Percentiles rank a stretch among this genome's conserved stretches.
Conservation (phyloP, 1,140 invertebrate genomes). For the Akabosia matsudoensis region DNA sequence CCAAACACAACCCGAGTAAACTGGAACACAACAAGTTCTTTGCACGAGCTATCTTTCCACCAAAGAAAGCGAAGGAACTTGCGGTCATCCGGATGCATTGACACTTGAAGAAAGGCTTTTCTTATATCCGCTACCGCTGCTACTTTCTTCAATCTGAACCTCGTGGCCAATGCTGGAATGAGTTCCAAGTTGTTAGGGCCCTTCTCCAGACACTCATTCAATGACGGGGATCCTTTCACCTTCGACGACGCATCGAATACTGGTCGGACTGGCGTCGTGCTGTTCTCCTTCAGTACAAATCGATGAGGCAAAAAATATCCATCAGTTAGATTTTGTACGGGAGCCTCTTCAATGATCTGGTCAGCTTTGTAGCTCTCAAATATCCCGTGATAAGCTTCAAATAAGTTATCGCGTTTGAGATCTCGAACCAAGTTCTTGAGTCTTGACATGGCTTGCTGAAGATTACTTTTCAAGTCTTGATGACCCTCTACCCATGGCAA, state of each 20-base stretch:
- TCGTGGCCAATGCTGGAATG: not conserved
- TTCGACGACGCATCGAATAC: slow-evolving; percentile 38
- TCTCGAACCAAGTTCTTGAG: not conserved
- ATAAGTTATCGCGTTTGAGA: not conserved
- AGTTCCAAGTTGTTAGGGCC: slow-evolving; percentile 23
- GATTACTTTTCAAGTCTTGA: slow-evolving; percentile 8
- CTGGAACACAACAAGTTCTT: not conserved
- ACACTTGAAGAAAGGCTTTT: slow-evolving; percentile 24
- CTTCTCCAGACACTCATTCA: slow-evolving; percentile 50
- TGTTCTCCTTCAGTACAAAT: slow-evolving; percentile 34
- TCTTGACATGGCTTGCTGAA: not conserved
- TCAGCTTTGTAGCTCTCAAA: slow-evolving; percentile 22
- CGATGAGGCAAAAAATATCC: slow-evolving; percentile 8
- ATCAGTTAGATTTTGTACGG: not conserved
- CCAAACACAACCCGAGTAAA: slow-evolving; percentile 30
- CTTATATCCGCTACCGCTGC: slow-evolving; percentile 19
- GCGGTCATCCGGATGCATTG: not conserved
- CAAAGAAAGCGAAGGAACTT: slow-evolving; percentile 18
- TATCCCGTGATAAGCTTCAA: not conserved
- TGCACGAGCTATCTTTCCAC: slow-evolving; percentile 10
- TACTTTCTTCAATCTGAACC: slow-evolving; percentile 16
- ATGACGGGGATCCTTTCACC: slow-evolving; percentile 45
- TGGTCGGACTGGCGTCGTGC: slow-evolving; percentile 46
- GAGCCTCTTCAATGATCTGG: slow-evolving; percentile 30
- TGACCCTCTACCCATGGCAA: slow-evolving; percentile 18